Evolutionary conservation across 2,888 invertebrate genomes (phyloP), one percentile per base, ranked within the genome.

Genomic region (Polydrusus pterygomalis): DNA sequence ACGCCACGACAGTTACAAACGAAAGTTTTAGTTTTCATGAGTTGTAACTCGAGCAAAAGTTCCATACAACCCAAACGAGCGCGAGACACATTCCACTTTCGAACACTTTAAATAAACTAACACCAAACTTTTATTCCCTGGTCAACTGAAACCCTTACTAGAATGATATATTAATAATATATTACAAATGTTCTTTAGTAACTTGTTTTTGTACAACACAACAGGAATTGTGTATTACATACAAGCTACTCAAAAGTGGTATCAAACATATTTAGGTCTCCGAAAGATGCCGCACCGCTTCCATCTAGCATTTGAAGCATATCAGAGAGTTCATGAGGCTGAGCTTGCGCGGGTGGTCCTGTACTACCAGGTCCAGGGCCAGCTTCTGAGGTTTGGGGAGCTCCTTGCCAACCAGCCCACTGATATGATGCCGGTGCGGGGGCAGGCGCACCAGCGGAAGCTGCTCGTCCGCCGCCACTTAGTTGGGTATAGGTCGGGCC

Each of bases 261-360:
- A 86, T 94, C 96, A 87, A 97, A 97, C 96, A 97, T 97, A 84
- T 93, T 93, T 83, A 97, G 90, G 87, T 97, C 97, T 87, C 96
- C 96, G 87, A 97, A 97, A 34, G 95, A 93, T 74, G 95, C 91
- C 47, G 94, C 91, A 10, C 77, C 75, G 17, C 77, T 92, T 86
- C 95, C 95, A 88, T 96, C 95, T 72, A 97, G 89, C 92, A 97
- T 96, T 88, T 97, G 96, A 83, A 97, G 89, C 96, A 97, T 96
- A 84, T 97, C 97, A 15, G 96, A 94, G 72, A 97, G 91, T 89
- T 96, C 96, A 83, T 93, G 94, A 8, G 92, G 93, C 82, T 92
- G 92, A 49, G 93, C 92, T 72, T 92, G 92, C 43, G 93, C 92
- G 51, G 91, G 91, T 72, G 92, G 91, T 38, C 86, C 87, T 43